Percentiles rank a stretch among this genome's conserved stretches.
Conservation (phyloP, 2,888 invertebrate species). For the Esperia sulphurella region DNA sequence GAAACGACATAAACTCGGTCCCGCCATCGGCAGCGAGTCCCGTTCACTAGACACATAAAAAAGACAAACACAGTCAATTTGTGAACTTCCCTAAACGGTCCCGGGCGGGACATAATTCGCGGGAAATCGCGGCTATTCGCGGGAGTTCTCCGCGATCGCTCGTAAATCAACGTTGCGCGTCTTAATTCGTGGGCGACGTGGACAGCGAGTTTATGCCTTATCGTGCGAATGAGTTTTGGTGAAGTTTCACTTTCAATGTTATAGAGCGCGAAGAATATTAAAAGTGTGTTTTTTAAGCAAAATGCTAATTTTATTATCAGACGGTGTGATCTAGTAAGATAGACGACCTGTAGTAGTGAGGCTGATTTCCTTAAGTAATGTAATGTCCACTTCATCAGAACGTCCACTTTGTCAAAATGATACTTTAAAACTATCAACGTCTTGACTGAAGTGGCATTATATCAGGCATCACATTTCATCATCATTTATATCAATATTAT, state of each 20-base stretch:
- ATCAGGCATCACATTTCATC: no score
- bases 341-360: no score
- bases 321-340: no score
- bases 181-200: conserved; percentile 14
- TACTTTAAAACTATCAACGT: no score
- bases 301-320: no score
- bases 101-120: conserved; percentile 19
- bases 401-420: no score
- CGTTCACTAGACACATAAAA: conserved; percentile 19
- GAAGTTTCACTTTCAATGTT: not conserved
- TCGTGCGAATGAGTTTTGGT: not conserved
- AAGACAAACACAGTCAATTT: conserved; percentile 30
- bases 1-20: not conserved
- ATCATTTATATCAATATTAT: no score
- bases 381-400: no score
- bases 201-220: conserved; percentile 7
- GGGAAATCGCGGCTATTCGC: conserved; percentile 8
- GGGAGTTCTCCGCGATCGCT: not conserved
- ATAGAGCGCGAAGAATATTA: not conserved
- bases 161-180: conserved; percentile 25
- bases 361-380: no score
- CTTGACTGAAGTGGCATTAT: no score
- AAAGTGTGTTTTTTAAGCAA: no score
- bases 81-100: conserved; percentile 33
- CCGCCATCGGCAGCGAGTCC: not conserved